These are phyloP conservation scores for Pelosia muscerda DNA, from an alignment of 2,888 invertebrate species.

Conservation along the genomic window DNA sequence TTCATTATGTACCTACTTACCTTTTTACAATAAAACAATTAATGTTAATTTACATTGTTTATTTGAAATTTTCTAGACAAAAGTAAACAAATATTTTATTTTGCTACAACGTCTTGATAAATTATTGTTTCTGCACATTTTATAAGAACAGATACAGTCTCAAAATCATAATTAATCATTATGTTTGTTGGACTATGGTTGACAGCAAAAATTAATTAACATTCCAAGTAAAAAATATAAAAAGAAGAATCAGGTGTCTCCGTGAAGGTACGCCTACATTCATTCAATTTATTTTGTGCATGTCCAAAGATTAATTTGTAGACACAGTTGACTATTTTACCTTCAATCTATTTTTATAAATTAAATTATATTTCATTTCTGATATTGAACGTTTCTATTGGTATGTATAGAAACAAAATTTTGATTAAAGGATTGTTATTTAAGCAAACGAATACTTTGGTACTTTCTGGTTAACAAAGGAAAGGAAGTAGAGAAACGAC, in stretches of 20 bases:
- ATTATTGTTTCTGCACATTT: slow-evolving; percentile 46
- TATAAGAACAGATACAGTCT: slow-evolving; percentile 55
- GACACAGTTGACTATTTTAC: neutral
- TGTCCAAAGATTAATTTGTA: slow-evolving; percentile 65
- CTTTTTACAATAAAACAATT: no score
- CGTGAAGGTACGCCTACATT: slow-evolving; percentile 76
- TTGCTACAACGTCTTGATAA: slow-evolving; percentile 31
- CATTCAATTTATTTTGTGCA: slow-evolving; percentile 79
- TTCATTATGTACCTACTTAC: no score
- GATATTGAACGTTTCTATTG: no score
- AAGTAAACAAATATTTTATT: slow-evolving; percentile 38
- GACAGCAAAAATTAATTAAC: slow-evolving; percentile 86
- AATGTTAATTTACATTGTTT: neutral
- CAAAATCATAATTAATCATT: slow-evolving; percentile 80
- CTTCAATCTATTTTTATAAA: neutral
- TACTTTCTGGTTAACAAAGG: no score
- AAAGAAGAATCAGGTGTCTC: slow-evolving; percentile 80
- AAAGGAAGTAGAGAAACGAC: no score
- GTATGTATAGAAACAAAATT: no score
- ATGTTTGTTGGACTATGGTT: slow-evolving; percentile 79
- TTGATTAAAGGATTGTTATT: neutral
- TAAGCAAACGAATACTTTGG: no score
- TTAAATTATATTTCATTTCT: no score
- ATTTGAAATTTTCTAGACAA: slow-evolving; percentile 26
- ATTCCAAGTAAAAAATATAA: slow-evolving; percentile 80